These are phyloP conservation scores for Zeuzera pyrina DNA, from an alignment of 2,888 invertebrate genomes.

Conservation along the genomic window DNA sequence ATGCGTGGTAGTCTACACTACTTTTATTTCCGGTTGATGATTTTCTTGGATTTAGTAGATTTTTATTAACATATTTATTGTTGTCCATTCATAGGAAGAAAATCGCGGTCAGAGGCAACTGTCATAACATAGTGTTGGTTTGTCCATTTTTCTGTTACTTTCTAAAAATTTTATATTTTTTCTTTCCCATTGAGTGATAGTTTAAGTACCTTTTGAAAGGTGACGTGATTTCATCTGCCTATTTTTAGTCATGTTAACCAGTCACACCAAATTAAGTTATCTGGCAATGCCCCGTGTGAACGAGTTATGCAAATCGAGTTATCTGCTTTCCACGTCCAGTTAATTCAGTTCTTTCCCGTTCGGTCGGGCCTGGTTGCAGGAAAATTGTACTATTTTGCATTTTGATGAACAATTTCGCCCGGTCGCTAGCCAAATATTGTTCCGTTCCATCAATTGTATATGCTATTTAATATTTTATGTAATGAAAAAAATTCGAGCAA, in stretches of 20 bases:
- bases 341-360: conserved; percentile 59
- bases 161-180: too few relatives aligned
- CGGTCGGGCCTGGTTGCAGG: conserved; percentile 28
- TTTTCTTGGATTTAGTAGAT: too few relatives aligned
- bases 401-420: conserved; percentile 56
- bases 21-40: too few relatives aligned
- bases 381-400: conserved; percentile 62
- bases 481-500: too few relatives aligned
- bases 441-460: background rate
- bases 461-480: too few relatives aligned
- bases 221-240: too few relatives aligned
- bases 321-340: conserved; percentile 63
- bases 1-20: too few relatives aligned
- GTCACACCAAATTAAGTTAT: conserved; percentile 55
- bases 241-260: conserved; percentile 38
- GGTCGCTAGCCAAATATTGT: conserved; percentile 2
- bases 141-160: conserved; percentile 1
- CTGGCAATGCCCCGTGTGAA: conserved; percentile 45
- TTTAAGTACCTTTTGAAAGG: too few relatives aligned
- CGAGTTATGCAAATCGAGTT: conserved; percentile 66
- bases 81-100: too few relatives aligned
- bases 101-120: too few relatives aligned
- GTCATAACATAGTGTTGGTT: background rate
- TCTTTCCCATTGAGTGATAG: too few relatives aligned
- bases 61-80: too few relatives aligned